Base-by-base conservation (phyloP, 1,140 invertebrate genomes). In the Sycophaga agraensis region DNA sequence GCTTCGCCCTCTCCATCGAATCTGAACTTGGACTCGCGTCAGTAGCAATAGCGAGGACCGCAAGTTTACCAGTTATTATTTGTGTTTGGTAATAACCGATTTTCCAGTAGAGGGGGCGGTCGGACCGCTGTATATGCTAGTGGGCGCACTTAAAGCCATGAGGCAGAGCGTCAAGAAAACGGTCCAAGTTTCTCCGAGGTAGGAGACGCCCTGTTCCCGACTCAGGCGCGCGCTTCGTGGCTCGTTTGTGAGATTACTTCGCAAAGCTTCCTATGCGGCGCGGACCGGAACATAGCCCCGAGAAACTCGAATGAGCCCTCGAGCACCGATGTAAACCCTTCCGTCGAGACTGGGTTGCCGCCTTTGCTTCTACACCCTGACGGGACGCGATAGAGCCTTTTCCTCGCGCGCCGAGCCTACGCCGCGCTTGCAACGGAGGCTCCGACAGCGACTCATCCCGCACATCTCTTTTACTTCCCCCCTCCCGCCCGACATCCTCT, bases 221-320 rank as follows among this genome's bases (percentile, higher is more conserved):
- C 17, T 51, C 16, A 21, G 16, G 5, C 4, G n/a, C 21, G 26
- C n/a, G 37, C 46, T 42, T 40, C 14, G 28, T 45, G 21, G 34
- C 48, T 61, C 50, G 51, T 61, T 61, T 61, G 49, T 48, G 42
- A 61, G 43, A 61, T 61, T 61, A 61, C 50, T 61, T 55, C 16
- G 31, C 21, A 26, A 49, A 55, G 58, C 48, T 53, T 59, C 34
- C 4, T 19, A 6, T 17, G 26, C 22, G 39, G 26, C 26, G 22
- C 16, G 4, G n/a, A n/a, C n/a, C n/a, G n/a, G 1, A 26, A 28
- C 22, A 11, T 11, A 26, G 16, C 37, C 6, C 21, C 46, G 22
- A 26, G 22, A 59, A 59, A 53, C 26, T 22, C 35, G 28, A 53
- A 53, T 14, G 26, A 51, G 28, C 39, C 39, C 46, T 59, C 35